Conservation (phyloP, 2,888 invertebrate genomes). For the Prenolepis imparis region DNA sequence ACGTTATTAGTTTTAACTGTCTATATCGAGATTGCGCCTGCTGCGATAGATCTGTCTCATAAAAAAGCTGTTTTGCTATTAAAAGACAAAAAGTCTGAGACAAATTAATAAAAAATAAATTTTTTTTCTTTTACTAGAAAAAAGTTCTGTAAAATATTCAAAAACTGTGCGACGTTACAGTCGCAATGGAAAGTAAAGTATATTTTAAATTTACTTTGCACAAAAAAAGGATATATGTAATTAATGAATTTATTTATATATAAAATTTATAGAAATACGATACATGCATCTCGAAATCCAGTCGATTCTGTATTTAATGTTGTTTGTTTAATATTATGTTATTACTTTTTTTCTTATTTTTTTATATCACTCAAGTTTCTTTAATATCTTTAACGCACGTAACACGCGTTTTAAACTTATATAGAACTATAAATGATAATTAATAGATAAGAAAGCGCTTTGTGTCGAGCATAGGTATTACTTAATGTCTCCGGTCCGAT, state of each 20-base stretch:
- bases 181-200: not conserved
- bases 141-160: constrained; percentile 41
- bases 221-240: not conserved
- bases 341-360: not conserved
- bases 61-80: constrained; percentile 10
- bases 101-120: constrained; percentile 15
- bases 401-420: not conserved
- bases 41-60: constrained; percentile 5
- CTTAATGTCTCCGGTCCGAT: constrained; percentile 3
- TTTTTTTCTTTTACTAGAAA: constrained; percentile 12
- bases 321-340: not conserved
- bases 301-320: not conserved
- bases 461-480: not conserved
- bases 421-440: constrained; percentile 25
- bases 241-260: not conserved
- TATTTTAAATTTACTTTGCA: not conserved
- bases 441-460: constrained; percentile 23
- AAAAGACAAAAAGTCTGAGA: not conserved
- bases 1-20: constrained; percentile 78
- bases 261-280: not conserved
- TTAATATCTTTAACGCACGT: not conserved
- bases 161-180: constrained; percentile 37
- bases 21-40: constrained; percentile 69
- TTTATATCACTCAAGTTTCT: not conserved
- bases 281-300: not conserved